Conservation (phyloP, 2,797 vertebrate genomes). For the Arnoldichthys spilopterus region DNA sequence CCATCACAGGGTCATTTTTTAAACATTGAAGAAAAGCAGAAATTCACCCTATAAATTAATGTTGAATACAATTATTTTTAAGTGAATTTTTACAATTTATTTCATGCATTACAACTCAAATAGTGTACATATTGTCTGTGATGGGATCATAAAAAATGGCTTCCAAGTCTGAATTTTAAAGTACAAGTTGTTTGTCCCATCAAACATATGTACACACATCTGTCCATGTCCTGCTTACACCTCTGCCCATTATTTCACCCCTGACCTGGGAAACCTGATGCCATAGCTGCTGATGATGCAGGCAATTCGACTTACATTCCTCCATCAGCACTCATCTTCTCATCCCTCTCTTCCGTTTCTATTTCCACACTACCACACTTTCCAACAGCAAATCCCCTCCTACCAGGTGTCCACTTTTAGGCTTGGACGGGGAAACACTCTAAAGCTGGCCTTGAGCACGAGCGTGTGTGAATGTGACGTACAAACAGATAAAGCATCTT, state of each 20-base stretch:
- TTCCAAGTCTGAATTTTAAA: too few relatives aligned
- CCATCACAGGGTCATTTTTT: too few relatives aligned
- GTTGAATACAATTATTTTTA: too few relatives aligned
- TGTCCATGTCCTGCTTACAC: too few relatives aligned
- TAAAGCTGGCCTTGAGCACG: slow-evolving; percentile 41
- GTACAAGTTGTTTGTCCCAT: background rate
- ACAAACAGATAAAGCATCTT: slow-evolving; percentile 39
- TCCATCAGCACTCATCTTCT: slow-evolving; percentile 41
- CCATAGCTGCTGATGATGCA: slow-evolving; percentile 18
- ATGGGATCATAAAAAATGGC: too few relatives aligned
- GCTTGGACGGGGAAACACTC: slow-evolving; percentile 41
- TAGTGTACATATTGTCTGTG: too few relatives aligned
- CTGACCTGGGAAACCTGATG: slow-evolving; percentile 12
- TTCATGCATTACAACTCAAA: too few relatives aligned
- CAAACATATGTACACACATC: background rate
- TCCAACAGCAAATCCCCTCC: slow-evolving; percentile 48
- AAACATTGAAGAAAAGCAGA: too few relatives aligned
- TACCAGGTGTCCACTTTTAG: slow-evolving; percentile 40
- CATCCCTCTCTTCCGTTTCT: slow-evolving; percentile 29
- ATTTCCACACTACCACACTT: slow-evolving; percentile 36
- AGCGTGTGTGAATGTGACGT: slow-evolving; percentile 48
- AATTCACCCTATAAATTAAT: too few relatives aligned
- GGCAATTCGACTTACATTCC: slow-evolving; percentile 15
- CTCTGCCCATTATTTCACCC: background rate
- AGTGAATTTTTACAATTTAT: too few relatives aligned